These are phyloP conservation scores for Ophioninae sp. DNA, from an alignment of 2,888 invertebrate species.

Conservation along the genomic window DNA sequence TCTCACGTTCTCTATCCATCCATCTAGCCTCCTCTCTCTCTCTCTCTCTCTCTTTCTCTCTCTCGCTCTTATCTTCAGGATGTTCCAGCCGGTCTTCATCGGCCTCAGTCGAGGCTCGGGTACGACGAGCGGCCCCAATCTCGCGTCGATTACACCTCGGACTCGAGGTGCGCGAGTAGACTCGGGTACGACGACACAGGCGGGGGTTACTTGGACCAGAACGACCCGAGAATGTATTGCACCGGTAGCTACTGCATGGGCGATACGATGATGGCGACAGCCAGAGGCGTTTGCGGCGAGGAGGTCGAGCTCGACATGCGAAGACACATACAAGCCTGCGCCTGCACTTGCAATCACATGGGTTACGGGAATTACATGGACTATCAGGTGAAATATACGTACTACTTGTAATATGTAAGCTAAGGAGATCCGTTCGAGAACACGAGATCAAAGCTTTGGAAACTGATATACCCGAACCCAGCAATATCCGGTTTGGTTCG, in stretches of 20 bases:
- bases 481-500: too few species aligned
- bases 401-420: neutral
- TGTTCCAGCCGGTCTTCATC: slow-evolving; percentile 73
- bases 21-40: neutral
- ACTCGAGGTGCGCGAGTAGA: slow-evolving; percentile 79
- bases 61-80: slow-evolving; percentile 59
- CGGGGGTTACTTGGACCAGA: slow-evolving; percentile 79
- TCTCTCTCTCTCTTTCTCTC: slow-evolving; percentile 18
- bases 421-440: too few species aligned
- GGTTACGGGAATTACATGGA: slow-evolving; percentile 96
- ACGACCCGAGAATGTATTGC: slow-evolving; percentile 79
- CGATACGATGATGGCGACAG: slow-evolving; percentile 80
- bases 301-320: slow-evolving; percentile 92
- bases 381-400: slow-evolving; percentile 87
- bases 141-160: slow-evolving; percentile 77
- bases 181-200: slow-evolving; percentile 77
- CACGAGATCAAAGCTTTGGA: too few species aligned
- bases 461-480: too few species aligned
- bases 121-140: slow-evolving; percentile 79
- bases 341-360: slow-evolving; percentile 96
- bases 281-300: slow-evolving; percentile 81
- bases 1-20: slow-evolving; percentile 23
- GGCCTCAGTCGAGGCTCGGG: slow-evolving; percentile 78
- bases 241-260: slow-evolving; percentile 80
- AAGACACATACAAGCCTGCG: slow-evolving; percentile 93